phyloP scores from a whole-genome alignment of 2,888 invertebrate species.

The Drosophila heteroneura region DNA sequence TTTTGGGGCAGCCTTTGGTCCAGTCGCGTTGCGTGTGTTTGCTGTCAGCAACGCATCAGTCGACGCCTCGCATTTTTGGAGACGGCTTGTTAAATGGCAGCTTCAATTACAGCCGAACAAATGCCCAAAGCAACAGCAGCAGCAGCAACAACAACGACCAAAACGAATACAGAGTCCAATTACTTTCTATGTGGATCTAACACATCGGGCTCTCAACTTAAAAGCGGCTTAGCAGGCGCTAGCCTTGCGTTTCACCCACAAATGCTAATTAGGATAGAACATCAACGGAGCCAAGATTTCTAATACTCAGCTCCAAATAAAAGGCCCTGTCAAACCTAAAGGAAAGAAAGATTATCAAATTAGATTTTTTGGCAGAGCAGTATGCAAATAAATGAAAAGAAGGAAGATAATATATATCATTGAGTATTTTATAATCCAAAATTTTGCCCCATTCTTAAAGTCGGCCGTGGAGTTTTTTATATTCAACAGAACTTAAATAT shows the following conservation, averaged over 20 bases:
- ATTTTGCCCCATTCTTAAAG: neutral
- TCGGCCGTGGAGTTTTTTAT: neutral
- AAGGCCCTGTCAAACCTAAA: neutral
- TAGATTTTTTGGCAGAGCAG: neutral
- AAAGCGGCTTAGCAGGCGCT: slow-evolving; percentile 59
- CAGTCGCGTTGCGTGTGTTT: slow-evolving; percentile 60
- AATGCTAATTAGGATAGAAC: slow-evolving; percentile 52
- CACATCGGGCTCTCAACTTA: slow-evolving; percentile 46
- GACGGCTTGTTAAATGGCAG: slow-evolving; percentile 35
- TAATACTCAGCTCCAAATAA: slow-evolving; percentile 5
- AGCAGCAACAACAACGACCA: slow-evolving; percentile 11
- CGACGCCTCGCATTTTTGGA: slow-evolving; percentile 49
- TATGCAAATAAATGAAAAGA: neutral
- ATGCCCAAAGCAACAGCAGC: slow-evolving; percentile 39
- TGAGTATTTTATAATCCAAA: neutral
- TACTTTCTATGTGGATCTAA: slow-evolving; percentile 33
- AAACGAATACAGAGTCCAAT: slow-evolving; percentile 15
- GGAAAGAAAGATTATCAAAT: slow-evolving; percentile 5
- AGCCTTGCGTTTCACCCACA: slow-evolving; percentile 38
- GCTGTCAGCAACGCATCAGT: slow-evolving; percentile 68
- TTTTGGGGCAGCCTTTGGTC: slow-evolving; percentile 21
- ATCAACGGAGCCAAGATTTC: slow-evolving; percentile 14
- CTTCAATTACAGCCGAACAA: slow-evolving; percentile 70
- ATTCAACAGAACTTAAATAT: neutral
- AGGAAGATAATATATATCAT: neutral